phyloP scores from a whole-genome alignment of 1,140 invertebrate species.

The Drosophila nannoptera region DNA sequence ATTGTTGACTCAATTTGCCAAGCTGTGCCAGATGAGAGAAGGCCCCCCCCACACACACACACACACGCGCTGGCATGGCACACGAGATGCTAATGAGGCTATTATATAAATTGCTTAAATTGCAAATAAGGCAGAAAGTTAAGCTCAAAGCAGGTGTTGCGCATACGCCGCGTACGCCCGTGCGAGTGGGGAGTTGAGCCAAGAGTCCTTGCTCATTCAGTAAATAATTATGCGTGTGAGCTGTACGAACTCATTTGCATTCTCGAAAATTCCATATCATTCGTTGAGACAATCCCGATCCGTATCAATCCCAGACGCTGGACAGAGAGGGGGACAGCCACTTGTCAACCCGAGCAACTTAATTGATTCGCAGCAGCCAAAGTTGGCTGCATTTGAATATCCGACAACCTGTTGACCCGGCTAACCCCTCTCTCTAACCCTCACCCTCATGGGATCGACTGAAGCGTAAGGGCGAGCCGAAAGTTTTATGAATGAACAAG shows the following conservation, averaged over 20 bases:
- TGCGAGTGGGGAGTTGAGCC: slow-evolving; percentile 25
- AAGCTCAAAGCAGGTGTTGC: slow-evolving; percentile 34
- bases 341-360: neutral
- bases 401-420: slow-evolving; percentile 27
- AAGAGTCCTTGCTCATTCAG: slow-evolving; percentile 19
- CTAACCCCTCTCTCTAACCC: neutral
- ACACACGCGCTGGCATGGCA: slow-evolving; percentile 6
- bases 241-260: too few relatives aligned
- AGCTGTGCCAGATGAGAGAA: too few relatives aligned
- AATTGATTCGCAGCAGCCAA: neutral
- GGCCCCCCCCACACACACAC: too few relatives aligned
- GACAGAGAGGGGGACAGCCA: too few relatives aligned
- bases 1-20: too few relatives aligned
- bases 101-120: slow-evolving; percentile 75
- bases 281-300: too few relatives aligned
- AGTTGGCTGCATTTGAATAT: neutral
- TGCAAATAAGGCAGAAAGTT: slow-evolving; percentile 65
- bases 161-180: slow-evolving; percentile 36
- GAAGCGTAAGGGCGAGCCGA: slow-evolving; percentile 17
- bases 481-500: slow-evolving; percentile 44
- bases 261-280: too few relatives aligned
- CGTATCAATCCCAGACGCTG: too few relatives aligned
- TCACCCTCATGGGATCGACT: slow-evolving; percentile 29
- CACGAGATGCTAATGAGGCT: slow-evolving; percentile 68
- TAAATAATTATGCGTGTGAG: slow-evolving; percentile 9